phyloP scores from a whole-genome alignment of 2,113 vertebrate genomes.

The Rhizomys pruinosus region DNA sequence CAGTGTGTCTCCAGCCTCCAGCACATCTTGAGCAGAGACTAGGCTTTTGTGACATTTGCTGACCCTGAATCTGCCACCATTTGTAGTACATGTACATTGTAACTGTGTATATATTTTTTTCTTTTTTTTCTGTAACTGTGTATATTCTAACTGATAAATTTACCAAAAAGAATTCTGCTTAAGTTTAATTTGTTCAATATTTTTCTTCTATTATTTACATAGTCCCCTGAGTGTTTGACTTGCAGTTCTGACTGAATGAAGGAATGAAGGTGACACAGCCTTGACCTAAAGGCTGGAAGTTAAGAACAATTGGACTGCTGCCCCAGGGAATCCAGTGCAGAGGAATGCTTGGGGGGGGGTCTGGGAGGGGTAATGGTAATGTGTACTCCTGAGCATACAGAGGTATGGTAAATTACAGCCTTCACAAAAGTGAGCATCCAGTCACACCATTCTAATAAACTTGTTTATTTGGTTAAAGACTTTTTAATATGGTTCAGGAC shows the following conservation, averaged over 20 bases:
- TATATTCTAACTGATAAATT: neutral
- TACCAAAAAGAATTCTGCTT: neutral
- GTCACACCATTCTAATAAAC: neutral
- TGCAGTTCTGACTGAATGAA: neutral
- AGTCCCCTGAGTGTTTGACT: neutral
- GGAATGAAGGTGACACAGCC: neutral
- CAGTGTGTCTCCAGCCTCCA: neutral
- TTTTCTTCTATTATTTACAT: neutral
- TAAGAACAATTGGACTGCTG: neutral
- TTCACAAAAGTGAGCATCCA: neutral
- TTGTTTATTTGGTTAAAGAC: neutral
- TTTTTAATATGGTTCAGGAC: conserved; percentile 33
- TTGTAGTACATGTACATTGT: neutral
- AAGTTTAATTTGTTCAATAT: neutral
- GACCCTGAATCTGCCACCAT: neutral
- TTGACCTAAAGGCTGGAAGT: neutral
- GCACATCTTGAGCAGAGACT: neutral
- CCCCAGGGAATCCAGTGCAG: neutral
- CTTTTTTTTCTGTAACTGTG: too few species aligned
- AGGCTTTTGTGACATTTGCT: neutral
- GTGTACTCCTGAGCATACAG: too few species aligned
- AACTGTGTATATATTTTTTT: too few species aligned
- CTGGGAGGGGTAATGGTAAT: neutral
- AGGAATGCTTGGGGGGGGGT: neutral
- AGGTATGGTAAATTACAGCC: neutral